phyloP scores from a whole-genome alignment of 2,113 vertebrate genomes.

The Sminthopsis crassicaudata region DNA sequence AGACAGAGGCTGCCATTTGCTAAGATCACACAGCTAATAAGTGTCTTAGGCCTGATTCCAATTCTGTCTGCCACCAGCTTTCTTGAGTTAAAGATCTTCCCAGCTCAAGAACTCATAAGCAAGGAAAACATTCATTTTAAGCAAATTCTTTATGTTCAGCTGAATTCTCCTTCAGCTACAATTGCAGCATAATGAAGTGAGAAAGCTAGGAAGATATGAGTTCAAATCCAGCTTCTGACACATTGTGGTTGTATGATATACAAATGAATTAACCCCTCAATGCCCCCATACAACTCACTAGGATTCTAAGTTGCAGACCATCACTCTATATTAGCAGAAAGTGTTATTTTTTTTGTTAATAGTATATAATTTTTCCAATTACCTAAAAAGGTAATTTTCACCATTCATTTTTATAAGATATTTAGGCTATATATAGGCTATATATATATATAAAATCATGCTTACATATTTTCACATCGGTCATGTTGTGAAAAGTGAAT shows the following conservation, averaged over 20 bases:
- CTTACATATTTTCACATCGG: too few species aligned
- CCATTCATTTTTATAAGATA: too few species aligned
- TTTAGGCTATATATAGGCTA: too few species aligned
- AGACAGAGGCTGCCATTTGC: background rate
- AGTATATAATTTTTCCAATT: too few species aligned
- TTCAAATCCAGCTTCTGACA: background rate
- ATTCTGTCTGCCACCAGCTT: too few species aligned
- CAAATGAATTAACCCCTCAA: background rate
- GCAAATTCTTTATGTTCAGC: background rate
- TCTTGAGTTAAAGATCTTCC: background rate
- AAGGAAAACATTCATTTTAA: background rate
- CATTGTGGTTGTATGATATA: background rate
- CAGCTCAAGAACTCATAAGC: background rate
- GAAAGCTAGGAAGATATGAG: background rate
- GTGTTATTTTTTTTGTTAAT: background rate
- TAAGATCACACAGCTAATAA: background rate
- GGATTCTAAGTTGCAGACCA: background rate
- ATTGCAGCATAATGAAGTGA: background rate
- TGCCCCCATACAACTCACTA: background rate
- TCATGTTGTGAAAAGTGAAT: too few species aligned
- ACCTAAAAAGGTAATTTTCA: too few species aligned
- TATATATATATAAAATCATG: too few species aligned
- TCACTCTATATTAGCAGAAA: background rate
- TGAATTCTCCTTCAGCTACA: background rate
- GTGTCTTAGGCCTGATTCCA: background rate